Evolutionary conservation across 1,140 invertebrate species (phyloP).

Genomic region (Hypsibius dujardini): DNA sequence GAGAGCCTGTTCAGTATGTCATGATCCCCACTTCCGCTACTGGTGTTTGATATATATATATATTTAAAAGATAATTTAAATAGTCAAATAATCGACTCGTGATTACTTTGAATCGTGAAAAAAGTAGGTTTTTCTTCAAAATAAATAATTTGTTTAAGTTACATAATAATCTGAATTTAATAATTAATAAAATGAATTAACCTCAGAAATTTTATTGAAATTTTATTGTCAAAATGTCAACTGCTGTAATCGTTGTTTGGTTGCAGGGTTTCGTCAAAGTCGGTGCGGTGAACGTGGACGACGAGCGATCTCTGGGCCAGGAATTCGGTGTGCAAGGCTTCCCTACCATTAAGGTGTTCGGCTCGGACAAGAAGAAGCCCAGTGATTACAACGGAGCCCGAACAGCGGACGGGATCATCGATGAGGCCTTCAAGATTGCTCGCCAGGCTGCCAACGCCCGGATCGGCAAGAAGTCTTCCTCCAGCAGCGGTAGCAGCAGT

Average conservation of each 20-base stretch:
- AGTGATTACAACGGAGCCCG: constrained; percentile 67
- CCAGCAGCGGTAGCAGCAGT: constrained; percentile 22
- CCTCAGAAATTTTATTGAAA: too few relatives aligned
- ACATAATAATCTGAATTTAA: too few relatives aligned
- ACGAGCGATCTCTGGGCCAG: constrained; percentile 58
- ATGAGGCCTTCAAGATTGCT: constrained; percentile 54
- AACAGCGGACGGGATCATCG: constrained; percentile 64
- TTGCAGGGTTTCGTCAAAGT: constrained; percentile 72
- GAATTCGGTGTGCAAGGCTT: constrained; percentile 73
- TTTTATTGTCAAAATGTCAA: too few relatives aligned
- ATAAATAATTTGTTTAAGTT: too few relatives aligned
- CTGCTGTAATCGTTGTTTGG: constrained; percentile 17
- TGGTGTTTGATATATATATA: too few relatives aligned
- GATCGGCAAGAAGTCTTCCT: constrained; percentile 38
- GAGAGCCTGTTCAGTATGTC: too few relatives aligned
- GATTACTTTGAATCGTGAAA: too few relatives aligned
- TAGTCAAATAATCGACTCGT: too few relatives aligned
- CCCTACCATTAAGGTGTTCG: constrained; percentile 91
- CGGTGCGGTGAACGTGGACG: constrained; percentile 76
- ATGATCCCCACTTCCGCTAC: too few relatives aligned
- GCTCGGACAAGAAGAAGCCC: constrained; percentile 62
- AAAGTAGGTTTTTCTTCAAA: too few relatives aligned
- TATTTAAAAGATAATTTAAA: too few relatives aligned
- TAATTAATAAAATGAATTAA: too few relatives aligned
- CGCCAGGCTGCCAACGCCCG: constrained; percentile 48